Base-by-base conservation (phyloP, 2,113 vertebrate genomes). In the Rhinoderma darwinii region DNA sequence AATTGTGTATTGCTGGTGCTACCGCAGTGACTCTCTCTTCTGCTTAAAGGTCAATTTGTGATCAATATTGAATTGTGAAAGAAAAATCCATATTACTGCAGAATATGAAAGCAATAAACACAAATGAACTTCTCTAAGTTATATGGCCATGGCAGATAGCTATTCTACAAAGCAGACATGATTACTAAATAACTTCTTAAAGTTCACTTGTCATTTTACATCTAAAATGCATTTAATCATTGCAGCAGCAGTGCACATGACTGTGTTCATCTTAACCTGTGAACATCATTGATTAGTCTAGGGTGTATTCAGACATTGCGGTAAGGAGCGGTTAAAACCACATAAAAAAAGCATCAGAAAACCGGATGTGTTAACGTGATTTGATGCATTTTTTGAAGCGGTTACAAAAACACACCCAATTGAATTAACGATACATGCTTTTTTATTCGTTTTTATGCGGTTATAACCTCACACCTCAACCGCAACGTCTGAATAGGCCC, bases 51-150 rank as follows among this genome's bases (percentile, higher is more conserved):
- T 86, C 84, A 86, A 47, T 75, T 79, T 66, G 22, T 70, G 61
- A 79, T 80, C 84, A 80, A 86, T 86, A 80, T 68, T 80, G 47
- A 15, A 56, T 86, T 80, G 84, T 56, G 63, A n/a, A 80, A 56
- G 30, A 44, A 54, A 70, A 86, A 86, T 86, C 84, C 70, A 86
- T 86, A 80, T 68, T 32, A 70, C 61, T 68, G 63, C 61, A 50
- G 43, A 68, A 63, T 68, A 78, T 86, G 59, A 70, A 80, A 54
- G 76, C 47, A 86, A 56, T 80, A 54, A 72, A 86, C 32, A 66
- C 59, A 79, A 72, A 47, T 86, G 47, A 86, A 72, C 76, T 79
- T 80, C 61, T 80, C n/a, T 27, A 77, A 76, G 74, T 59, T 75
- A 51, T 51, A 56, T 59, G 20, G 32, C 11, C 44, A 39, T 37